phyloP scores from a whole-genome alignment of 2,888 invertebrate genomes.

The Scaptomyza tumidula region DNA sequence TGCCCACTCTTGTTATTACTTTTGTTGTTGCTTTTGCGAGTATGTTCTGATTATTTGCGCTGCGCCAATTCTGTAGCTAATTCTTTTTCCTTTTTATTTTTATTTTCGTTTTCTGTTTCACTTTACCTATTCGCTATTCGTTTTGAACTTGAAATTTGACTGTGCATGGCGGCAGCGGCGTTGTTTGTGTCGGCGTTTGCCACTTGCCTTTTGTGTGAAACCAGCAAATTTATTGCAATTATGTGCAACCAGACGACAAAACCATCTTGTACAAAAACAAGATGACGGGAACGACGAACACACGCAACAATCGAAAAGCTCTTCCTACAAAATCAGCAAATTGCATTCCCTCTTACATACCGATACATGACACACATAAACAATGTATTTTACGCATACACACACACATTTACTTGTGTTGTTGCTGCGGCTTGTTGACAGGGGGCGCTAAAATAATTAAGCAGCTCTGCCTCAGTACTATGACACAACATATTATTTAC shows the following conservation, averaged over 20 bases:
- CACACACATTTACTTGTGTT: constrained; percentile 26
- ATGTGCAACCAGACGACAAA: constrained; percentile 47
- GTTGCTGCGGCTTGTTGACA: constrained; percentile 33
- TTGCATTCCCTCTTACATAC: constrained; percentile 71
- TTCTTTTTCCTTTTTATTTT: constrained; percentile 49
- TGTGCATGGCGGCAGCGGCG: constrained; percentile 38
- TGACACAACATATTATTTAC: constrained; percentile 61
- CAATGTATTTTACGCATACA: constrained; percentile 31
- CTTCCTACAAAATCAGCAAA: constrained; percentile 66
- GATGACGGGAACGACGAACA: constrained; percentile 51
- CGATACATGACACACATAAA: constrained; percentile 36
- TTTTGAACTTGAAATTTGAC: constrained; percentile 56
- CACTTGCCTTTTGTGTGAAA: constrained; percentile 57
- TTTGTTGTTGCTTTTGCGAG: constrained; percentile 32
- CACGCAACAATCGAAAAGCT: constrained; percentile 78
- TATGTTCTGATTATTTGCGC: constrained; percentile 69
- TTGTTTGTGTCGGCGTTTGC: constrained; percentile 37
- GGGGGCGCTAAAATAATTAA: constrained; percentile 56
- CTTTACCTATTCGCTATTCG: constrained; percentile 54
- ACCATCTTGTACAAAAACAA: constrained; percentile 54
- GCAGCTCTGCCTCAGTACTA: constrained; percentile 70
- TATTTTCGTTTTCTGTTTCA: constrained; percentile 49
- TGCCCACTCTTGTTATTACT: constrained; percentile 32
- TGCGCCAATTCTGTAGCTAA: constrained; percentile 61
- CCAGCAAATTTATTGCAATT: constrained; percentile 27